Base-by-base conservation (phyloP, 2,113 vertebrate species). In the Apteryx owenii region DNA sequence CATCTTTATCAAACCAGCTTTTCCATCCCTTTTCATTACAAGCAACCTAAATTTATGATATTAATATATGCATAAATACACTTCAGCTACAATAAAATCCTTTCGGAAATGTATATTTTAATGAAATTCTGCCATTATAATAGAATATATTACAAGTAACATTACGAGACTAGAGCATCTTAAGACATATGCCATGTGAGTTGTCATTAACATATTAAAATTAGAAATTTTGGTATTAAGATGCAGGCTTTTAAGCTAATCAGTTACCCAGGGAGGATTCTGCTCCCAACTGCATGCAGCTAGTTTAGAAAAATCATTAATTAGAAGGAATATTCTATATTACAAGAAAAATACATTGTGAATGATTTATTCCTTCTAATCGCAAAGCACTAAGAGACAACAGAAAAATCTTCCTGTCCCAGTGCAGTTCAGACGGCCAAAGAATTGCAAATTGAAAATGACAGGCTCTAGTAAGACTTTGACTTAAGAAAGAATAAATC, bases 1-100 rank as follows among this genome's bases (percentile, higher is more conserved):
- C 95, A 44, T 98, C 97, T 88, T 97, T 98, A 85, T 98, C 98
- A 94, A 98, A 98, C 98, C 98, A 98, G 31, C 7, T 85, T 84
- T 98, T 98, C 98, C 98, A 98, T 17, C 58, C 93, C 38, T 98
- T 98, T 69, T 98, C 98, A 90, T 95, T 97, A 42, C 29, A 31
- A 19, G 96, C 38, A 96, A 98, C 81, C 98, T 98, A 93, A 81
- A 93, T 91, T 60, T 72, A 72, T 91, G 60, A 91, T 68, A 86
- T 64, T 77, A 90, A 80, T 1, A 20, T 22, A 95, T 4, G 81
- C 15, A 80, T 28, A 73, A 77, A 90, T 44, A 56, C 21, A 82
- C 71, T 92, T 90, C 61, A 80, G 29, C 29, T 53, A 22, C 33
- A 84, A 56, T 40, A 91, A 95, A 92, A 90, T 71, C 28, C 26